A percentile compares a stretch with the other conserved stretches of the same genome.
phyloP scores from a whole-genome alignment of 2,888 invertebrate genomes.

The Teinopalpus imperialis region DNA sequence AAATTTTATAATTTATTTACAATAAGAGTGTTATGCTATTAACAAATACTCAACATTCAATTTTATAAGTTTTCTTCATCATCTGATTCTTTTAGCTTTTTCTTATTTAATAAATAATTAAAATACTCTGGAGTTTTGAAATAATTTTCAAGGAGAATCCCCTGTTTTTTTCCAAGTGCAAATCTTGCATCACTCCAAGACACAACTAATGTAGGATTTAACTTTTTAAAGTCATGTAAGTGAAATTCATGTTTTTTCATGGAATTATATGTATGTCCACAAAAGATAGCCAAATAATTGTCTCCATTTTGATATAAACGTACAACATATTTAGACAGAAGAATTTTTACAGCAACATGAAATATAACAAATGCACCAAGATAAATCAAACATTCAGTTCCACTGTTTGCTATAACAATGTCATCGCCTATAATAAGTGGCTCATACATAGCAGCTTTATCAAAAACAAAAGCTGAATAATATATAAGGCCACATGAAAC shows the following conservation, averaged over 20 bases:
- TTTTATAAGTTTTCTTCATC: too few species aligned
- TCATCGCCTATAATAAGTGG: slow-evolving; percentile 58
- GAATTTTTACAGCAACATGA: slow-evolving; percentile 55
- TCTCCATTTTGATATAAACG: slow-evolving; percentile 68
- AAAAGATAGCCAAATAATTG: slow-evolving; percentile 64
- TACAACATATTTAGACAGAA: slow-evolving; percentile 66
- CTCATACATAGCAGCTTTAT: slow-evolving; percentile 46
- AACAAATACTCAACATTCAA: too few species aligned
- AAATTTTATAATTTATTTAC: too few species aligned
- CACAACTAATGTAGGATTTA: slow-evolving; percentile 53
- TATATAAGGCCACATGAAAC: slow-evolving; percentile 47
- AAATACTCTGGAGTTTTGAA: slow-evolving; percentile 71
- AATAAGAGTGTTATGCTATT: too few species aligned
- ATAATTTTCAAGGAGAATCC: slow-evolving; percentile 61
- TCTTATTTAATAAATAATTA: slow-evolving; percentile 57
- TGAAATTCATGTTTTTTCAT: slow-evolving; percentile 59
- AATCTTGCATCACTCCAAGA: slow-evolving; percentile 69
- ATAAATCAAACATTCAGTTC: slow-evolving; percentile 59
- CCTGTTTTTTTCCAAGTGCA: slow-evolving; percentile 61
- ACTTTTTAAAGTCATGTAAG: slow-evolving; percentile 59
- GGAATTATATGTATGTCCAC: slow-evolving; percentile 56
- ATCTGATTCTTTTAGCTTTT: slow-evolving; percentile 29
- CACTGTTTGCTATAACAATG: slow-evolving; percentile 61
- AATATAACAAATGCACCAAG: slow-evolving; percentile 58
- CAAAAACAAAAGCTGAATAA: slow-evolving; percentile 54